Evolutionary conservation across 23 tunicate genomes (phyloP), one percentile per base, ranked within the genome.

Genomic region (Trididemnum miniatum): DNA sequence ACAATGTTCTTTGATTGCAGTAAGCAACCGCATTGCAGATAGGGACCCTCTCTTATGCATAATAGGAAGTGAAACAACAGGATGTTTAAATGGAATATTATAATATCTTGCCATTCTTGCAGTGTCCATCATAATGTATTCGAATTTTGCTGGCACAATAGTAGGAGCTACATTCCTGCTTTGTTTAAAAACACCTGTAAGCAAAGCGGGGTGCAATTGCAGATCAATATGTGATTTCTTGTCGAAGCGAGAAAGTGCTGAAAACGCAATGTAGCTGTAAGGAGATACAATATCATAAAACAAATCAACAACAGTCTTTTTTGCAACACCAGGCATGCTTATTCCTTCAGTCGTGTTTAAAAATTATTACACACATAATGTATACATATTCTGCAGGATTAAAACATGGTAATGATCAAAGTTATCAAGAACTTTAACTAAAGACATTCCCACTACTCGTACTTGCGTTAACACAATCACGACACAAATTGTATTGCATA

Each of bases 231-330:
- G 63, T 23, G 54, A 83, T 33, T 38, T 35, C 32, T 82, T 78
- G 36, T 60, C 65, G 35, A 59, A 86, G 37, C 87, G 51, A 12
- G 77, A 83, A 15, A 95, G 28, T 23, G 35, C 71, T 78, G 83
- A 85, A 83, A 90, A 95, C 0, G 92, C 87, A 27, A 95, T 83
- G 36, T 73, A 95, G 37, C 91, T 78, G 63, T 90, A 95, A 1
- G 99, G 99, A 34, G 92, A 86, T 2, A 95, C 49, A 23, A 86
- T 80, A 69, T 95, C 99, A 78, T 79, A 95, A 80, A 88, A 93
- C 38, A 93, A 65, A 3, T 93, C 87, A 0, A 93, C 98, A 7
- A 51, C 12, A 7, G 74, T 35, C 62, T 83, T 87, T 9, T 67
- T 67, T 3, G 32, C 75, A 5, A 22, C 31, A 2, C 38, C 25